phyloP scores from a whole-genome alignment of 2,888 invertebrate genomes.

The Caenorhabditis sp. region DNA sequence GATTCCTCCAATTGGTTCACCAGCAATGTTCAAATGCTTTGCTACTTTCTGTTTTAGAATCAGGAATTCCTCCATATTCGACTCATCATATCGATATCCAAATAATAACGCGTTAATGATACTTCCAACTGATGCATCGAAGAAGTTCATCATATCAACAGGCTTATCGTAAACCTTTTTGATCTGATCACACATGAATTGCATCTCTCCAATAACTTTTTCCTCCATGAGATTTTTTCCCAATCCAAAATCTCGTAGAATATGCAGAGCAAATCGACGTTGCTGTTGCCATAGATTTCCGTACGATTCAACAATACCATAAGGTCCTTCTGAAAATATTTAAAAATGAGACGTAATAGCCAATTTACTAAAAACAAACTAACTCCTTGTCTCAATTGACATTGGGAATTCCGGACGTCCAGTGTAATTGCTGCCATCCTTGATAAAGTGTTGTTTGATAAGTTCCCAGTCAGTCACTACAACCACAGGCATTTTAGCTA shows the following conservation, averaged over 20 bases:
- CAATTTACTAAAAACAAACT: not conserved
- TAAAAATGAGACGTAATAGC: too few relatives aligned
- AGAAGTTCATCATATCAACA: constrained; percentile 29
- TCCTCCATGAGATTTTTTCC: constrained; percentile 53
- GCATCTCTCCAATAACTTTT: constrained; percentile 34
- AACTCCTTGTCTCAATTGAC: constrained; percentile 19
- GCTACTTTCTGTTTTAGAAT: constrained; percentile 20
- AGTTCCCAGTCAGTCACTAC: constrained; percentile 23
- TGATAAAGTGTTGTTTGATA: constrained; percentile 13
- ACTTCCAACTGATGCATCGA: constrained; percentile 41
- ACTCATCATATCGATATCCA: constrained; percentile 50
- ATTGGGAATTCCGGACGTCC: constrained; percentile 35
- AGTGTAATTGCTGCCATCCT: constrained; percentile 31
- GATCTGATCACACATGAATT: constrained; percentile 9
- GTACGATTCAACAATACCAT: not conserved
- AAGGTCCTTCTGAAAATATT: constrained; percentile 3
- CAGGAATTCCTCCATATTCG: constrained; percentile 31
- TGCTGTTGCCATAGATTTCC: constrained; percentile 39
- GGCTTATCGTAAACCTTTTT: constrained; percentile 7
- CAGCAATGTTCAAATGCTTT: constrained; percentile 35
- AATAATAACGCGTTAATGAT: constrained; percentile 50
- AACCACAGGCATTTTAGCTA: constrained; percentile 36
- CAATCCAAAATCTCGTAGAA: constrained; percentile 46
- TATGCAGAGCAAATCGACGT: constrained; percentile 41
- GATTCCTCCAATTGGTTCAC: constrained; percentile 28